Evolutionary conservation across 2,113 vertebrate species (phyloP).

Genomic region (Gymnogyps californianus): DNA sequence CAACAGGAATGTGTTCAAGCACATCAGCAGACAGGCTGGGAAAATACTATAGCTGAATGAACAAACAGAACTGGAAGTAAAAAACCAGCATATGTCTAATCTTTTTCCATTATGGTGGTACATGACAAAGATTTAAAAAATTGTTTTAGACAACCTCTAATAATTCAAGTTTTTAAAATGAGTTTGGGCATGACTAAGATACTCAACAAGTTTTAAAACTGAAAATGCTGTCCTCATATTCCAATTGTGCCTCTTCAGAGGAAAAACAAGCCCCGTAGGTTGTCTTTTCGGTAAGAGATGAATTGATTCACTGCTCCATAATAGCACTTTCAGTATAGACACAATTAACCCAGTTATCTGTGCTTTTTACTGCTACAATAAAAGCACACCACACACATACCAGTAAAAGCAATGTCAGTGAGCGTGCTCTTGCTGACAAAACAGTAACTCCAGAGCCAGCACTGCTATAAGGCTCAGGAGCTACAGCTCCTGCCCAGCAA

Average conservation of each 20-base stretch:
- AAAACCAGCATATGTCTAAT: rapidly evolving
- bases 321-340: background rate
- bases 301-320: background rate
- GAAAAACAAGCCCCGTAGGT: background rate
- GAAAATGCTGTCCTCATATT: background rate
- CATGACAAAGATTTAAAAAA: background rate
- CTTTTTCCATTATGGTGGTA: background rate
- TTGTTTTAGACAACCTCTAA: background rate
- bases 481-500: background rate
- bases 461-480: background rate
- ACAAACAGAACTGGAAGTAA: background rate
- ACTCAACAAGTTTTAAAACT: background rate
- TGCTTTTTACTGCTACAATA: background rate
- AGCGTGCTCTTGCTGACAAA: background rate
- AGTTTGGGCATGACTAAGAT: background rate
- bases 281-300: background rate
- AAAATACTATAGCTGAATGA: background rate
- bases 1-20: background rate
- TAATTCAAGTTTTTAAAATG: background rate
- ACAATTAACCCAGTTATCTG: background rate
- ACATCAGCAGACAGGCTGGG: background rate
- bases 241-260: background rate
- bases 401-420: background rate
- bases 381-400: background rate
- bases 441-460: background rate